Conservation (phyloP, 2,797 vertebrate genomes). For the Salmo trutta region DNA sequence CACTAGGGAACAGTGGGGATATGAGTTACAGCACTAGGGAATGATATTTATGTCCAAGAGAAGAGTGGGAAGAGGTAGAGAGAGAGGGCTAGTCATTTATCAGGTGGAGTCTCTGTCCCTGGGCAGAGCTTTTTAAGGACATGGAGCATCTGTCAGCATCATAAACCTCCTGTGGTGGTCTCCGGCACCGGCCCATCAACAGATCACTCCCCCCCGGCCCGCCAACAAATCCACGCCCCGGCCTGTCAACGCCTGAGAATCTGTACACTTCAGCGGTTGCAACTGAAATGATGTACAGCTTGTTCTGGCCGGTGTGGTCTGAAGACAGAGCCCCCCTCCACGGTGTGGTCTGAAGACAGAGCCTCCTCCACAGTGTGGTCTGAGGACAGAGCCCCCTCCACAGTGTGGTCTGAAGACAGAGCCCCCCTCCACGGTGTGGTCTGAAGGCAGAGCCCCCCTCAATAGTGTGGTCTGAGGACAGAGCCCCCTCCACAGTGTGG, state of each 20-base stretch:
- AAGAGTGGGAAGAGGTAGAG: conserved; percentile 18
- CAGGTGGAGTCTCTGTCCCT: conserved; percentile 38
- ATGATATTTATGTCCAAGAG: conserved; percentile 52
- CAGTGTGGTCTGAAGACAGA: neutral
- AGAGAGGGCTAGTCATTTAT: conserved; percentile 37
- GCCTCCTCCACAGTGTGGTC: no score
- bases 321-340: no score
- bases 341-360: no score
- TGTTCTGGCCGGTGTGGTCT: neutral
- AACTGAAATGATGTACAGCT: neutral
- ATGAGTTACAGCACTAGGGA: conserved; percentile 49
- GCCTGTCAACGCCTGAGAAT: neutral
- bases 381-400: neutral
- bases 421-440: no score
- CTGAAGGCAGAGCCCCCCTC: no score
- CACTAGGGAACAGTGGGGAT: conserved; percentile 50
- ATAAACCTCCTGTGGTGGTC: conserved; percentile 25
- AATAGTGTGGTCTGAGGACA: no score
- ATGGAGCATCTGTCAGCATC: conserved; percentile 17
- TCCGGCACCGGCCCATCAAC: neutral
- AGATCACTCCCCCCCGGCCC: neutral
- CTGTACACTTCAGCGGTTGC: conserved; percentile 18
- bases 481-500: no score
- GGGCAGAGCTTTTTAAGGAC: conserved; percentile 56
- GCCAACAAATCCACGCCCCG: neutral